Conservation (phyloP, 2,888 invertebrate genomes). For the Pteria penguin region DNA sequence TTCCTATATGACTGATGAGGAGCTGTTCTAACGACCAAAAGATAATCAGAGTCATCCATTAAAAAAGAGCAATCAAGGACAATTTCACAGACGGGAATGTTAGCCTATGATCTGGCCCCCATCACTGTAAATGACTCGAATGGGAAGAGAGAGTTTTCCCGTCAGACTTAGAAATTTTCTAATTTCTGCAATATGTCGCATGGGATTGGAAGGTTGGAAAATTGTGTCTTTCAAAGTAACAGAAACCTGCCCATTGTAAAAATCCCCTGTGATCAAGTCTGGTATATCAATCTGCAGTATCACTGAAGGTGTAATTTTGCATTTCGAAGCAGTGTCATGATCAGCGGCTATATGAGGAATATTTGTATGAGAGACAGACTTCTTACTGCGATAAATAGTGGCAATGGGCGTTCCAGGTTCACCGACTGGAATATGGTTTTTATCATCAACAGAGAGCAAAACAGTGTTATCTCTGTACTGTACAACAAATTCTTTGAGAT, state of each 20-base stretch:
- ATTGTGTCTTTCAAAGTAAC: background rate
- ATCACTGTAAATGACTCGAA: background rate
- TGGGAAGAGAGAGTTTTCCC: background rate
- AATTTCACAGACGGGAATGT: background rate
- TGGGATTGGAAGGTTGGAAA: background rate
- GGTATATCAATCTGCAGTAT: background rate
- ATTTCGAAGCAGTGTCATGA: constrained; percentile 2
- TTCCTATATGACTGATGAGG: background rate
- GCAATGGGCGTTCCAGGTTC: constrained; percentile 6
- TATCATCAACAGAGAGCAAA: constrained; percentile 1
- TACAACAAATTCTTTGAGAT: background rate
- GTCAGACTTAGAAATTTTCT: background rate
- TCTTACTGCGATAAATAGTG: background rate
- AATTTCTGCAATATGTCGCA: background rate
- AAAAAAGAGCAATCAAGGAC: background rate
- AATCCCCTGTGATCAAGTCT: background rate
- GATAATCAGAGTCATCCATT: background rate
- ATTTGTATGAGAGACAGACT: background rate
- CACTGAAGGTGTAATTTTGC: background rate
- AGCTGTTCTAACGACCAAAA: background rate
- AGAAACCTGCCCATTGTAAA: background rate
- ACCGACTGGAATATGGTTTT: background rate
- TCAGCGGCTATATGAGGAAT: background rate
- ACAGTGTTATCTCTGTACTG: background rate
- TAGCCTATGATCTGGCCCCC: background rate